These are phyloP conservation scores for Epinephelus lanceolatus DNA, from an alignment of 2,113 vertebrate species.

Conservation along the genomic window DNA sequence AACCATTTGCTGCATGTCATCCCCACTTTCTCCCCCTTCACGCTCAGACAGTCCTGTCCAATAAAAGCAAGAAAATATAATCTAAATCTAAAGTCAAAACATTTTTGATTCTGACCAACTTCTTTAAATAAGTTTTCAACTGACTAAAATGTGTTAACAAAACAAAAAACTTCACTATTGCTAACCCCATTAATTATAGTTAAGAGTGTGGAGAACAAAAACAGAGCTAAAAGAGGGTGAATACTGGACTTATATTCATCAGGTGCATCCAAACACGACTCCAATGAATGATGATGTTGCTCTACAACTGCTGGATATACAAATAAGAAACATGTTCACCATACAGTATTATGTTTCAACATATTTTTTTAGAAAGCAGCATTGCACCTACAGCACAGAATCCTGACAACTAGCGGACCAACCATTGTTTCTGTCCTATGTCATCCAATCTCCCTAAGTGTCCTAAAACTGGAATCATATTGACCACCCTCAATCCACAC, in stretches of 20 bases:
- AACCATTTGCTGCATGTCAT: too few species aligned
- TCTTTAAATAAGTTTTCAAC: too few species aligned
- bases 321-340: not conserved
- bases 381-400: not conserved
- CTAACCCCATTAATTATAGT: too few species aligned
- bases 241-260: not conserved
- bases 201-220: not conserved
- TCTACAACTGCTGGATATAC: not conserved
- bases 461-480: constrained; percentile 3
- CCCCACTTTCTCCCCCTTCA: too few species aligned
- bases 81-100: too few species aligned
- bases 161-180: too few species aligned
- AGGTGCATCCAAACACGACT: not conserved
- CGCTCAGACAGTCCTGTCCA: too few species aligned
- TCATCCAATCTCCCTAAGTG: not conserved
- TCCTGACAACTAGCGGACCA: not conserved
- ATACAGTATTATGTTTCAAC: not conserved
- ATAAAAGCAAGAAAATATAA: too few species aligned
- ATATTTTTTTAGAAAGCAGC: not conserved
- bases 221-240: not conserved
- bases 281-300: not conserved
- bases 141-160: too few species aligned
- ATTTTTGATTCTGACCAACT: too few species aligned
- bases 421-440: not conserved
- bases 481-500: constrained; percentile 13